Evolutionary conservation across 2,797 vertebrate species (phyloP), one percentile per base, ranked within the genome.

Genomic region (Cheirogaleus major): DNA sequence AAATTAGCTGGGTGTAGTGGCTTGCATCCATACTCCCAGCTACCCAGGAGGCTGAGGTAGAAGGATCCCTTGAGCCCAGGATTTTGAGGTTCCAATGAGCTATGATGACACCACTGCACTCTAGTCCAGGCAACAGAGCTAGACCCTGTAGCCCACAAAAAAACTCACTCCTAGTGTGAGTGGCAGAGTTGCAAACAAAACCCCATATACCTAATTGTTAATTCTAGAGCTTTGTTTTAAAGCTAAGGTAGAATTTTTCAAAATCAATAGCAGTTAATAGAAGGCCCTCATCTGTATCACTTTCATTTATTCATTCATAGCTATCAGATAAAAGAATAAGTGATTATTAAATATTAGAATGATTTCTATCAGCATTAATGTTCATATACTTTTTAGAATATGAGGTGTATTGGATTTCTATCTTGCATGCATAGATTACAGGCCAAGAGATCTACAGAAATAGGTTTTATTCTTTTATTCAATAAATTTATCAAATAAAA

Each of bases 141-240:
- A 59, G 57, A 59, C 23, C 23, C 23, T 59, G 23, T 25, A 25
- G 23, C 57, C 23, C 57, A 25, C 55, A 59, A 59, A 59, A 57
- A 57, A 25, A 59, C 10, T 59, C 12, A 8, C 27, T 13, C 20
- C 38, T 72, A 72, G 38, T 81, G 32, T 76, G 63, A 72, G 45
- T 48, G 72, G n/a, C 65, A 81, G 76, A 88, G 32, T 61, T 93
- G 75, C 27, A 82, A 50, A 75, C 35, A 88, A 91, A 38, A 96
- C 23, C 10, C 22, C 25, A 59, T 45, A 55, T 80, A 67, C 22
- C 30, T 79, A 52, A 89, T 20, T 89, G 18, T 87, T 88, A 91
- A 76, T 85, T 81, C 73, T 87, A 90, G 70, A 48, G 27, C 93
- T 93, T 50, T 78, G 43, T 79, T 93, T 95, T 86, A 96, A 86